A percentile compares a stretch with the other conserved stretches of the same genome.
phyloP scores from a whole-genome alignment of 2,113 vertebrate genomes.

The Bostrychus sinensis region DNA sequence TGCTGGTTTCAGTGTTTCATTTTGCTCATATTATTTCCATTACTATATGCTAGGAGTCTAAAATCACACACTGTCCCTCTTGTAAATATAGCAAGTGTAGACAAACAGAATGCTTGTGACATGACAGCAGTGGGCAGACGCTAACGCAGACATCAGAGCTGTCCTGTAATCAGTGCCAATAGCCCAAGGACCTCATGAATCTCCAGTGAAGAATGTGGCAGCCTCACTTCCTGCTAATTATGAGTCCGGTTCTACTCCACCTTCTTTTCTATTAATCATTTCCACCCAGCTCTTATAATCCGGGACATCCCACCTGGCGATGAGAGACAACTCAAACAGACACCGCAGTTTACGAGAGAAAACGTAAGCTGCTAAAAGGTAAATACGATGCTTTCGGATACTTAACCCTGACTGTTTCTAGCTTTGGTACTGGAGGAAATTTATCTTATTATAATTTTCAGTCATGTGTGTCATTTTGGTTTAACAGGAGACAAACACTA shows the following conservation, averaged over 20 bases:
- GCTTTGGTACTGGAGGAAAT: too few relatives aligned
- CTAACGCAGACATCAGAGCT: not conserved
- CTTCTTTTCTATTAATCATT: slow-evolving; percentile 7
- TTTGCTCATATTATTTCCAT: too few relatives aligned
- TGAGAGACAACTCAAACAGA: not conserved
- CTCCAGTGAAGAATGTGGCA: not conserved
- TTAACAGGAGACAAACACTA: too few relatives aligned
- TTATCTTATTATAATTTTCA: too few relatives aligned
- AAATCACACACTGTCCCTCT: not conserved
- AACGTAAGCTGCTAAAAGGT: too few relatives aligned
- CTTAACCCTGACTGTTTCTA: too few relatives aligned
- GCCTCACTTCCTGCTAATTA: not conserved
- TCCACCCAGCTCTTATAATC: not conserved
- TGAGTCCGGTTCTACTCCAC: not conserved
- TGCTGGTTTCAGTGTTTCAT: too few relatives aligned
- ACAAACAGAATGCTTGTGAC: not conserved
- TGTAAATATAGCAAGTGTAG: too few relatives aligned
- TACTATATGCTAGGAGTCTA: not conserved
- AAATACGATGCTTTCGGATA: too few relatives aligned
- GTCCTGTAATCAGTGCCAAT: not conserved
- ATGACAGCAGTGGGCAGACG: not conserved
- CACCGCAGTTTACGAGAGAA: too few relatives aligned
- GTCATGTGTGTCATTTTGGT: too few relatives aligned
- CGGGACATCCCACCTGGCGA: not conserved
- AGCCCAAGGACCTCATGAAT: not conserved